Base-by-base conservation (phyloP, 2,113 vertebrate genomes). In the Muntiacus muntjak region DNA sequence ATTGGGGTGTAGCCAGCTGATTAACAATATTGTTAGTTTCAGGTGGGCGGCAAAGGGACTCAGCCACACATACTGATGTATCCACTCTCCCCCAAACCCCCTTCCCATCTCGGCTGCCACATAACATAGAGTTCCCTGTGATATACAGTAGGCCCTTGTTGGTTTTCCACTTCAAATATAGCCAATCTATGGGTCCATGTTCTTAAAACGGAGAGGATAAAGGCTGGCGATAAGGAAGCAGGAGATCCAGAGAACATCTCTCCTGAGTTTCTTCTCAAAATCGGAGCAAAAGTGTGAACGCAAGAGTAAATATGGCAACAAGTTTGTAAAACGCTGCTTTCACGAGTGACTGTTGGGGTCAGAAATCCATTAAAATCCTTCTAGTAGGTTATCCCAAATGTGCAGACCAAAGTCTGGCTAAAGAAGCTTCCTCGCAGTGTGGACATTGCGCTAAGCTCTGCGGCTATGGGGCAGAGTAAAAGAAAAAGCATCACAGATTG, bases 301-400 rank as follows among this genome's bases (percentile, higher is more conserved):
- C 0, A 6, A 76, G 79, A 96, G 92, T 81, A 90, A 96, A 85
- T 81, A 88, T 2, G n/a, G 91, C 74, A 71, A 86, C 8, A 19
- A 84, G 47, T 92, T 96, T 94, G 88, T 58, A 76, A 95, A 97
- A 57, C 2, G 64, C 92, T 95, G 52, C 84, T 88, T 96, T 97
- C 76, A 52, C 88, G 82, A 87, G 94, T 89, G 82, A 57, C 93
- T 36, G n/a, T 91, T 78, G 0, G 94, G 91, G 94, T 97, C 93
- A 95, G 71, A 89, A 92, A 97, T 95, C 91, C 94, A 91, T 93
- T 95, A 96, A 82, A 81, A 62, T 91, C 50, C 10, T 94, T 71
- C 82, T 76, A 89, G 90, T 26, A 76, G 96, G 64, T 74, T 83
- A 64, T 93, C 55, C 91, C 91, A 62, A 82, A 87, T 52, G 47